Evolutionary conservation across 2,888 invertebrate species (phyloP).

Genomic region (Drosophila paramelanica): DNA sequence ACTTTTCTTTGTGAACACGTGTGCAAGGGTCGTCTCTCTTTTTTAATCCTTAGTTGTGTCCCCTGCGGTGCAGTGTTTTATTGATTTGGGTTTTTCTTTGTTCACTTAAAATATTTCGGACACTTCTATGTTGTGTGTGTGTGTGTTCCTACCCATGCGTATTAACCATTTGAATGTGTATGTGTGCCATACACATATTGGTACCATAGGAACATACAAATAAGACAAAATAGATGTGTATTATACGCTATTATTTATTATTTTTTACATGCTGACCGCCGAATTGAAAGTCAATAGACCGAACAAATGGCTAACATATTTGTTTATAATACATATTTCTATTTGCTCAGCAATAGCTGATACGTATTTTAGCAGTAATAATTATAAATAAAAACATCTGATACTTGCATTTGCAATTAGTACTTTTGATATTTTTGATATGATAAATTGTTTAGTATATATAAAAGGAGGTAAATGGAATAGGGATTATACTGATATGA

Average conservation of each 20-base stretch:
- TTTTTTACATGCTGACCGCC: slow-evolving; percentile 13
- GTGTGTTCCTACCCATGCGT: slow-evolving; percentile 29
- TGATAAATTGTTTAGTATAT: no score
- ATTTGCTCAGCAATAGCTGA: no score
- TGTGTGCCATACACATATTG: neutral
- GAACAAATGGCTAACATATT: no score
- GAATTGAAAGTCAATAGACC: neutral
- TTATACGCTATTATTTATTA: neutral
- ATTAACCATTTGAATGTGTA: slow-evolving; percentile 6
- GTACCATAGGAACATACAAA: slow-evolving; percentile 4
- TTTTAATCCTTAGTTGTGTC: slow-evolving; percentile 58
- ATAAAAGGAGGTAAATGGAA: no score
- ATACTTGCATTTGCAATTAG: no score
- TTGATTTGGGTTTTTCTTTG: slow-evolving; percentile 71
- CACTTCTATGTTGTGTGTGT: slow-evolving; percentile 9
- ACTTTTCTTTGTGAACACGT: slow-evolving; percentile 77
- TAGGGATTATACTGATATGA: no score
- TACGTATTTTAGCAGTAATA: no score
- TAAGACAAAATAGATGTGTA: slow-evolving; percentile 1
- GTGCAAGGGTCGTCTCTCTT: slow-evolving; percentile 59
- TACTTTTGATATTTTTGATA: no score
- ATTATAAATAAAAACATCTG: no score
- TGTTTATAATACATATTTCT: no score
- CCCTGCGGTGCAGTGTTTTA: slow-evolving; percentile 73
- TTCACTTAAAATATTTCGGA: slow-evolving; percentile 32